Conservation (phyloP, 2,888 invertebrate genomes). For the Callosobruchus maculatus region DNA sequence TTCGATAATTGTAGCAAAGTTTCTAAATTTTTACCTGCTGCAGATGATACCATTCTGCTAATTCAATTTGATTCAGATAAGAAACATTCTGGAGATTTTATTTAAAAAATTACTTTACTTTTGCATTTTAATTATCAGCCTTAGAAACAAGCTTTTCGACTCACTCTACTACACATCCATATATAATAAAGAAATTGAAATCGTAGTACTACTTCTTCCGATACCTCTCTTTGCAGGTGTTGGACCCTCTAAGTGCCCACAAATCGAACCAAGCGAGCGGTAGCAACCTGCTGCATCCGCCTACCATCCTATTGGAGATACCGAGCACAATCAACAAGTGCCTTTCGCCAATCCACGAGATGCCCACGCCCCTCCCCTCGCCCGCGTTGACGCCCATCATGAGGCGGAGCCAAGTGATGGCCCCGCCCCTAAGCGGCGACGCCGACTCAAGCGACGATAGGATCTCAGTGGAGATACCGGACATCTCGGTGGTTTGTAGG, state of each 20-base stretch:
- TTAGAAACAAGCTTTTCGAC: no score
- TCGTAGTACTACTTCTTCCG: no score
- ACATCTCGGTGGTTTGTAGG: conserved; percentile 44
- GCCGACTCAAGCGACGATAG: conserved; percentile 51
- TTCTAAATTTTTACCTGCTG: no score
- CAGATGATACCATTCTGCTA: no score
- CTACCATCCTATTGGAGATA: conserved; percentile 73
- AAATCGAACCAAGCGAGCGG: conserved; percentile 53
- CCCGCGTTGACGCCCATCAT: conserved; percentile 67
- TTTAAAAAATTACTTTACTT: no score
- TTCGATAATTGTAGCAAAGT: no score
- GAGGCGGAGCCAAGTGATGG: conserved; percentile 42
- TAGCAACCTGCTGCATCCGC: conserved; percentile 66
- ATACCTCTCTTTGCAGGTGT: conserved; percentile 53
- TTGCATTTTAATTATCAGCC: no score
- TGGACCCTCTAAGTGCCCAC: conserved; percentile 67
- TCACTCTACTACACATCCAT: no score
- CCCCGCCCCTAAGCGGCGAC: conserved; percentile 27
- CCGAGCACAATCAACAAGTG: conserved; percentile 72
- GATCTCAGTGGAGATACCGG: conserved; percentile 49
- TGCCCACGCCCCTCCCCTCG: conserved; percentile 73
- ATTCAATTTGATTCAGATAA: no score
- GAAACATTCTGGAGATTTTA: no score
- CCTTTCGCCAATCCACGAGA: conserved; percentile 74
- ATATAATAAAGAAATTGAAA: no score